Evolutionary conservation across 1,140 invertebrate species (phyloP), one percentile per base, ranked within the genome.

Genomic region (Homalodisca vitripennis): DNA sequence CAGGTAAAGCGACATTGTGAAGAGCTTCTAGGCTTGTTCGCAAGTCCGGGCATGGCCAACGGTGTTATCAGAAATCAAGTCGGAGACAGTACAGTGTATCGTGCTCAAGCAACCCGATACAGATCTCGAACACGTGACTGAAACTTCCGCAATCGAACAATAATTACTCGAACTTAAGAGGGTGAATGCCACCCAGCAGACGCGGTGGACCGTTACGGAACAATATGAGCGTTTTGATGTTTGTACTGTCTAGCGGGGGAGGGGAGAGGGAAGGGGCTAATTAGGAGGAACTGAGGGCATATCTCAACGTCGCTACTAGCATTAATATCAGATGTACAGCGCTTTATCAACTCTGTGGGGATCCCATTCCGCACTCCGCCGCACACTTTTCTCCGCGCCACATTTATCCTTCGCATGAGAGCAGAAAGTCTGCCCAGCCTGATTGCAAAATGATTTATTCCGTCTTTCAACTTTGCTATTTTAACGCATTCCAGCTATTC

Each of bases 401-500:
- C 55, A 60, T 60, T 60, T 60, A 60, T 60, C 55, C 48, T 51
- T 60, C 55, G 24, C 24, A 60, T 60, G 55, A 30, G 55, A 60
- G 55, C 55, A 60, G 48, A 51, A 60, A 60, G 14, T 60, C 55
- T 60, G 55, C 14, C 55, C 26, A n/a, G 55, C 3, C 55, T 60
- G 55, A 60, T 60, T 60, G 55, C 55, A 60, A 60, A 60, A 60
- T 60, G 55, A 60, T 60, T 60, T 60, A 60, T 26, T 22, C 27
- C 55, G 10, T 60, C 55, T 60, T 60, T 60, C 55, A 60, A 60
- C 55, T 60, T 60, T 60, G 55, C 55, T 60, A 60, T 60, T 60
- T 60, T 60, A 22, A 60, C 55, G 55, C 55, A 26, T 60, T 26
- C 34, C 6, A 41, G 6, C 34, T 41, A 41, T 41, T 41, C 34